Evolutionary conservation across 2,888 invertebrate genomes (phyloP).

Genomic region (Sesamia inferens): DNA sequence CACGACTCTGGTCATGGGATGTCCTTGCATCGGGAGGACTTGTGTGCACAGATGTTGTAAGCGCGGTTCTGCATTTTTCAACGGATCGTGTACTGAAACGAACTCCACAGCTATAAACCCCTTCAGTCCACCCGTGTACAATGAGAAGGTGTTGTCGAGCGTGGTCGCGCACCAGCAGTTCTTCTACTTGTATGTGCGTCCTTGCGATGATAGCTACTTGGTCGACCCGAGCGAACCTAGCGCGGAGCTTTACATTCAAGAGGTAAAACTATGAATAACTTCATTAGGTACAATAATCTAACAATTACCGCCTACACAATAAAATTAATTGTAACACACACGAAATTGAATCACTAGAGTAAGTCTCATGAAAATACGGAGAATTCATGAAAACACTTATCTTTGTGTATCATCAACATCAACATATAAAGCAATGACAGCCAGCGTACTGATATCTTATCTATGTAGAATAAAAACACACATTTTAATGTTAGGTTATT

Average conservation of each 20-base stretch:
- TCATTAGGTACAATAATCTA: not conserved
- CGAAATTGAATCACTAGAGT: slow-evolving; percentile 17
- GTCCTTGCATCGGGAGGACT: slow-evolving; percentile 80
- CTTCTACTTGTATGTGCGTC: slow-evolving; percentile 75
- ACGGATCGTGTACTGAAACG: slow-evolving; percentile 70
- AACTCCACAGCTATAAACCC: slow-evolving; percentile 71
- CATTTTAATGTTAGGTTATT: slow-evolving; percentile 10
- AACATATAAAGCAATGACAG: slow-evolving; percentile 21
- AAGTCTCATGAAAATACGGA: slow-evolving; percentile 30
- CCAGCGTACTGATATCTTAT: slow-evolving; percentile 21
- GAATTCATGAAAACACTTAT: slow-evolving; percentile 39
- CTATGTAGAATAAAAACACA: slow-evolving; percentile 34
- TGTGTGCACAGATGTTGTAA: slow-evolving; percentile 84
- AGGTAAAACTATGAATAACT: slow-evolving; percentile 69
- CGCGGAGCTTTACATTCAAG: slow-evolving; percentile 80
- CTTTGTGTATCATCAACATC: slow-evolving; percentile 34
- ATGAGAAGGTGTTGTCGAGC: slow-evolving; percentile 69
- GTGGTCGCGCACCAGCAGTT: slow-evolving; percentile 75
- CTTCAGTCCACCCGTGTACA: slow-evolving; percentile 80
- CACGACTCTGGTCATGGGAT: slow-evolving; percentile 70
- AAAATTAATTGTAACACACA: slow-evolving; percentile 1
- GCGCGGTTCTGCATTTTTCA: slow-evolving; percentile 68
- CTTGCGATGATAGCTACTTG: slow-evolving; percentile 77
- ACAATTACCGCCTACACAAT: not conserved
- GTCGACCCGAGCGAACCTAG: slow-evolving; percentile 69